phyloP scores from a whole-genome alignment of 2,797 vertebrate genomes.

The Glyptemys insculpta region DNA sequence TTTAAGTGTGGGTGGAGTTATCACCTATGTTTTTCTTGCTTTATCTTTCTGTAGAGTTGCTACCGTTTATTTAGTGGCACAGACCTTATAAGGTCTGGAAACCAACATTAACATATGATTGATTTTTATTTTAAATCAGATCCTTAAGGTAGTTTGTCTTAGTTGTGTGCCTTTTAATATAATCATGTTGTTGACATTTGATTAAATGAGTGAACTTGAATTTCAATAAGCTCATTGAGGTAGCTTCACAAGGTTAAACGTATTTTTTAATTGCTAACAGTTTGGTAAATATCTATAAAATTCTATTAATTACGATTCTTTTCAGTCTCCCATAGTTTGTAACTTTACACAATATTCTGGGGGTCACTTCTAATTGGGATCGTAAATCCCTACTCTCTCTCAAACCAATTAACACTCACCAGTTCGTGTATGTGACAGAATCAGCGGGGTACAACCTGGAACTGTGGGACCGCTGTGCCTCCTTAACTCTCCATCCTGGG shows the following conservation, averaged over 20 bases:
- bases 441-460: no score
- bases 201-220: neutral
- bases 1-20: neutral
- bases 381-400: conserved; percentile 22
- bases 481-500: no score
- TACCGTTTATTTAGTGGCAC: neutral
- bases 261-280: neutral
- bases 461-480: no score
- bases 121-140: no score
- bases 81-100: neutral
- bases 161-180: neutral
- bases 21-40: neutral
- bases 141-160: neutral
- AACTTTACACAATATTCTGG: conserved; percentile 28
- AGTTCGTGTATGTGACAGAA: neutral
- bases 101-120: neutral
- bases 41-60: neutral
- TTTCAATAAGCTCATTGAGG: neutral
- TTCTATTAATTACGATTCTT: neutral
- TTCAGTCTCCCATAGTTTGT: neutral
- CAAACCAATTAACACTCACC: conserved; percentile 37
- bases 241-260: neutral
- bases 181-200: neutral
- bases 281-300: neutral
- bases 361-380: neutral